Conservation (phyloP, 2,888 invertebrate species). For the Saturnia japonica region DNA sequence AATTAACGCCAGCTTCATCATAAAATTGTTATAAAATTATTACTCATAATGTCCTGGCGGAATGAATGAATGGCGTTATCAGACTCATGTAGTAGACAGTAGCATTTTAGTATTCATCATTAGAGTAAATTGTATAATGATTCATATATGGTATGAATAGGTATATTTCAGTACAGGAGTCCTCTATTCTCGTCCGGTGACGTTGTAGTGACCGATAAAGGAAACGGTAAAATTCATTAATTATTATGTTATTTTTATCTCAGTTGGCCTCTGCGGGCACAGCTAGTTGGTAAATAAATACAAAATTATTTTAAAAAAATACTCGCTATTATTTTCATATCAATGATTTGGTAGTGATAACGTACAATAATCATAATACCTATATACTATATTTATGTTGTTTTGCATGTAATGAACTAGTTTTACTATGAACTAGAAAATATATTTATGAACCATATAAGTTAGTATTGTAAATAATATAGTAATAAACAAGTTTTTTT, state of each 20-base stretch:
- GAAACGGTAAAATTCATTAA: background rate
- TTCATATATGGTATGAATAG: slow-evolving; percentile 1
- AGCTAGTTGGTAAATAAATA: too few species aligned
- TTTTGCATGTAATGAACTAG: background rate
- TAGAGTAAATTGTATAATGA: slow-evolving; percentile 25
- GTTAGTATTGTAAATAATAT: background rate
- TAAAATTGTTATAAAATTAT: slow-evolving; percentile 11
- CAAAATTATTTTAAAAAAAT: too few species aligned
- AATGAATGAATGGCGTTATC: slow-evolving; percentile 4
- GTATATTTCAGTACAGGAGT: background rate
- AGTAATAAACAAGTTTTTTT: too few species aligned
- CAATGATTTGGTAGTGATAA: too few species aligned
- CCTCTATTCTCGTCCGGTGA: background rate
- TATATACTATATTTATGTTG: too few species aligned
- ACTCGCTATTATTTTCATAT: too few species aligned
- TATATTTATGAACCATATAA: background rate
- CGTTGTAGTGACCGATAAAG: background rate
- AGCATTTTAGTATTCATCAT: slow-evolving; percentile 3
- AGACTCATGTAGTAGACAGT: background rate
- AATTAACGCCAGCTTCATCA: slow-evolving; percentile 14
- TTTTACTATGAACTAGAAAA: background rate
- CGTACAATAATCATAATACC: too few species aligned
- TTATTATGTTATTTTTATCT: background rate
- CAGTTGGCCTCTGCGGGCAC: too few species aligned
- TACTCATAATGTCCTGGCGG: slow-evolving; percentile 1